Conservation (phyloP, 2,888 invertebrate species). For the Penaeus monodon region DNA sequence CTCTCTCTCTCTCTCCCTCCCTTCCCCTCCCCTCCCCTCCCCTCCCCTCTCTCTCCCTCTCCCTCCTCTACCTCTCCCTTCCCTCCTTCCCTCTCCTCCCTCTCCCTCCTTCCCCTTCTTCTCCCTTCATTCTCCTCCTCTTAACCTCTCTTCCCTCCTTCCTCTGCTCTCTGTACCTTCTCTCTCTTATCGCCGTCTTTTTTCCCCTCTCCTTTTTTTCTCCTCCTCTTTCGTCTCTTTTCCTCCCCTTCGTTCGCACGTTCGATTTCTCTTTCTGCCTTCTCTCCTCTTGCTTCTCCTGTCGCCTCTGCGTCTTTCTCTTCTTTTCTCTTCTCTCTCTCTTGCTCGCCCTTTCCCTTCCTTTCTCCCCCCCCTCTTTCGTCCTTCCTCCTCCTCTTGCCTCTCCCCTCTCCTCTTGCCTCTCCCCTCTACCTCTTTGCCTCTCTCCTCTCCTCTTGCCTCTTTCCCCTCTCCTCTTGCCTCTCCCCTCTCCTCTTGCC, state of each 20-base stretch:
- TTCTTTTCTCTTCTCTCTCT: no score
- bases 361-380: no score
- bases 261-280: no score
- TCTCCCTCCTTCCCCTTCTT: background rate
- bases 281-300: no score
- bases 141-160: background rate
- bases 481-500: no score
- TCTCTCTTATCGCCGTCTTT: no score
- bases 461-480: background rate
- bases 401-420: background rate
- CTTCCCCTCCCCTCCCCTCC: background rate
- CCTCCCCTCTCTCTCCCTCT: background rate
- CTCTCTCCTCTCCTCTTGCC: background rate
- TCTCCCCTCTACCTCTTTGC: background rate
- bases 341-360: no score
- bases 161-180: no score
- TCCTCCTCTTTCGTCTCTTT: rapidly evolving
- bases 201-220: background rate
- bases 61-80: background rate
- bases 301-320: no score
- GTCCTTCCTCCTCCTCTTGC: background rate
- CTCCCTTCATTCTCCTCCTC: background rate
- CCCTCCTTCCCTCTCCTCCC: background rate
- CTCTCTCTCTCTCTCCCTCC: background rate
- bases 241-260: no score